Percentiles rank a stretch among this genome's conserved stretches.
These are phyloP conservation scores for Prionchulus punctatus DNA, from an alignment of 2,888 invertebrate species.

Conservation along the genomic window DNA sequence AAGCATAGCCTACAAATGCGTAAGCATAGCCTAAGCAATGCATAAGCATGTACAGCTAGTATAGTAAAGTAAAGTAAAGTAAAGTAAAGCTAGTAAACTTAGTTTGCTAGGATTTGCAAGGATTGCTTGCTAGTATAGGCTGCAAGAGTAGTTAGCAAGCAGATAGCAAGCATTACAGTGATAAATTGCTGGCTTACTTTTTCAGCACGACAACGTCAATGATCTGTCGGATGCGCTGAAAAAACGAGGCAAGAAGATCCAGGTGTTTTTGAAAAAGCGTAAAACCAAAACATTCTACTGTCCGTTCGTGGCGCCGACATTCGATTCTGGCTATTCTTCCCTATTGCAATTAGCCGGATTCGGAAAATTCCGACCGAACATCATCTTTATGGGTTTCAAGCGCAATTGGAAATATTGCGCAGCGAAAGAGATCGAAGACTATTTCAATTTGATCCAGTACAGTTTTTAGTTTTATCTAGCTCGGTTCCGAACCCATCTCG, in stretches of 20 bases:
- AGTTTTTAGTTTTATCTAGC: constrained; percentile 38
- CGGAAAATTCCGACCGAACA: constrained; percentile 84
- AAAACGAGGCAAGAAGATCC: not conserved
- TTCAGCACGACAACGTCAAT: not conserved
- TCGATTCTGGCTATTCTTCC: constrained; percentile 18
- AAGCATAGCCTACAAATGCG: too few species aligned
- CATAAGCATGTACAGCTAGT: too few species aligned
- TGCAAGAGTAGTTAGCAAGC: too few species aligned
- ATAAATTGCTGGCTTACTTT: too few species aligned
- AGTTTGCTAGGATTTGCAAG: too few species aligned
- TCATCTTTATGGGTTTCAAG: constrained; percentile 83
- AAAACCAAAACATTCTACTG: not conserved
- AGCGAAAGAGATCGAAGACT: constrained; percentile 55
- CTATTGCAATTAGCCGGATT: constrained; percentile 50
- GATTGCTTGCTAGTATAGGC: too few species aligned
- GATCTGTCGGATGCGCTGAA: not conserved
- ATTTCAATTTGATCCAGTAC: constrained; percentile 89
- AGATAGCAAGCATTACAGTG: too few species aligned
- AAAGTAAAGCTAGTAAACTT: too few species aligned
- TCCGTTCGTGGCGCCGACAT: not conserved
- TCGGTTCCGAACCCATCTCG: not conserved
- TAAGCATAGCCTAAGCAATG: too few species aligned
- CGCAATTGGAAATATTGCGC: constrained; percentile 63
- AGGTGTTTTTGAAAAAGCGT: not conserved
- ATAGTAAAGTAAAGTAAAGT: too few species aligned